Evolutionary conservation across 2,888 invertebrate genomes (phyloP).

Genomic region (Octonoba sinensis): DNA sequence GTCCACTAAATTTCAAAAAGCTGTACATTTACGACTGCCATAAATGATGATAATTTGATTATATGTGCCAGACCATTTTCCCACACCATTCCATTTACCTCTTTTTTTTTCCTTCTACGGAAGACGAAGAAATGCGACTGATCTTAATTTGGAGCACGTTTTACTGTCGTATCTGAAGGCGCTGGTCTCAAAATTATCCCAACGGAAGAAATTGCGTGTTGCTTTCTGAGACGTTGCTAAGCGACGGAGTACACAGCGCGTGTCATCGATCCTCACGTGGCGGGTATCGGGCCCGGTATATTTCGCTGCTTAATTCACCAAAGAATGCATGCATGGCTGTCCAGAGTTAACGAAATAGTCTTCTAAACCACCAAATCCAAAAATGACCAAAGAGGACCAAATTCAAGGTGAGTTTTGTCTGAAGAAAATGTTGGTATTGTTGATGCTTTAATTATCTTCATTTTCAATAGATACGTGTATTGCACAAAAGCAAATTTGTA

Average conservation of each 20-base stretch:
- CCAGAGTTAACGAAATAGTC: neutral
- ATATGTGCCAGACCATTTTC: no score
- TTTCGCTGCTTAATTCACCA: constrained; percentile 9
- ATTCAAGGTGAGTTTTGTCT: constrained; percentile 18
- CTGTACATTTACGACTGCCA: no score
- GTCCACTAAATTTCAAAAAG: no score
- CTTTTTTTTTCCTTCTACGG: no score
- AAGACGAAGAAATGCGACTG: no score
- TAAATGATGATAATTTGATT: no score
- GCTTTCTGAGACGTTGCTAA: constrained; percentile 30
- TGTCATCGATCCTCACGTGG: constrained; percentile 48
- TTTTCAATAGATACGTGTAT: no score
- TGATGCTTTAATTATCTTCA: neutral
- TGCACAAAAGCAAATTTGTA: no score
- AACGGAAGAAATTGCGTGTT: constrained; percentile 26
- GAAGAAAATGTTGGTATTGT: neutral
- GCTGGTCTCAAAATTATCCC: constrained; percentile 3
- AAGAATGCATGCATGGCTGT: constrained; percentile 25
- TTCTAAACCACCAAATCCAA: neutral
- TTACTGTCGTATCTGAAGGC: neutral
- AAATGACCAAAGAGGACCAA: constrained; percentile 39
- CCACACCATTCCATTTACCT: no score
- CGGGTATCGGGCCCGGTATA: constrained; percentile 9
- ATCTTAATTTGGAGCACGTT: no score
- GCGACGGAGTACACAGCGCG: constrained; percentile 33